These are phyloP conservation scores for Daphoenositta chrysoptera DNA, from an alignment of 2,113 vertebrate genomes.

Conservation along the genomic window DNA sequence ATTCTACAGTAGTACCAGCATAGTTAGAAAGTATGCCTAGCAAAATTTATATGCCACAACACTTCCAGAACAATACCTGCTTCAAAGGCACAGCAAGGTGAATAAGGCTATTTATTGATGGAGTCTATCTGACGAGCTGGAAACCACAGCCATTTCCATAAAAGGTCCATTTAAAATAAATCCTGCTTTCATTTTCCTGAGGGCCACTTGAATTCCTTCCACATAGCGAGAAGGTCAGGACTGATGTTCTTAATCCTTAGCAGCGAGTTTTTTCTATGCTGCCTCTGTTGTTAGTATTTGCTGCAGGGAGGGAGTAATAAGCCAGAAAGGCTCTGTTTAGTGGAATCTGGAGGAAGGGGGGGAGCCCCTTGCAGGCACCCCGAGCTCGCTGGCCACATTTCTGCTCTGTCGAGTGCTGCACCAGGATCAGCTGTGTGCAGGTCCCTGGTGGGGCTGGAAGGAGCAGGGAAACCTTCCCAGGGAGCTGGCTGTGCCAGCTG, in stretches of 20 bases:
- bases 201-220: slow-evolving; percentile 57
- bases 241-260: slow-evolving; percentile 53
- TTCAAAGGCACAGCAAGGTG: slow-evolving; percentile 52
- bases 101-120: slow-evolving; percentile 40
- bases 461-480: background rate
- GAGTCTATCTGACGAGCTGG: slow-evolving; percentile 19
- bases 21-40: background rate
- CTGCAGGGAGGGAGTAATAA: slow-evolving; percentile 41
- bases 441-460: background rate
- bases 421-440: fast-evolving
- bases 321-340: background rate
- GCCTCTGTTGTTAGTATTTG: slow-evolving; percentile 52
- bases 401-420: background rate
- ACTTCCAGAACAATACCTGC: slow-evolving; percentile 22
- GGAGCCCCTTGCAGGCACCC: background rate
- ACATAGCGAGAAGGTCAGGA: slow-evolving; percentile 25
- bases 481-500: background rate
- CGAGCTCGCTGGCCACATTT: fast-evolving
- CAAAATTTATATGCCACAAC: slow-evolving; percentile 21
- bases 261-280: background rate
- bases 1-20: background rate
- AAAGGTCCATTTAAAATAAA: slow-evolving; percentile 65
- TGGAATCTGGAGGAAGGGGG: background rate
- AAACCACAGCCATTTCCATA: slow-evolving; percentile 58
- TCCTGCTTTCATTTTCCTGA: slow-evolving; percentile 59